Conservation (phyloP, 2,888 invertebrate genomes). For the Lasioglossum malachurum region DNA sequence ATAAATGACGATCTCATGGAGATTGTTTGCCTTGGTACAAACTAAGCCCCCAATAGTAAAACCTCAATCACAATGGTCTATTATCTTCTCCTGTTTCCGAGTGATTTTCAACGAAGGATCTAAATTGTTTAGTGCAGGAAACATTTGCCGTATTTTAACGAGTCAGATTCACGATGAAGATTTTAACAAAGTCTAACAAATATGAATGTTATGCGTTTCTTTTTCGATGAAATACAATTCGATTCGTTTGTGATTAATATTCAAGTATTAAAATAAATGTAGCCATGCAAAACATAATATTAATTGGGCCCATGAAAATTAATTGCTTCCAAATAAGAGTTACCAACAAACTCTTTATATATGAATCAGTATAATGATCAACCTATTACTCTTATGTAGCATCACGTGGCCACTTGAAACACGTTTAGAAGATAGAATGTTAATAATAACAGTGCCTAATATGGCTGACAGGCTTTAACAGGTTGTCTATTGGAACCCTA, state of each 20-base stretch:
- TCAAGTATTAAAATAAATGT: no score
- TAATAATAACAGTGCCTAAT: neutral
- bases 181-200: no score
- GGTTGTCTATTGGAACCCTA: neutral
- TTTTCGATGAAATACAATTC: no score
- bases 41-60: neutral
- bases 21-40: neutral
- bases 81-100: neutral
- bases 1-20: neutral
- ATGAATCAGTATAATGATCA: neutral
- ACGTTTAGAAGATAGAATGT: neutral
- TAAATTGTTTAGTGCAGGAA: neutral
- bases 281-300: no score
- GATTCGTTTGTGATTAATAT: no score
- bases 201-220: no score
- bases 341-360: no score
- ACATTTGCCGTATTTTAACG: neutral
- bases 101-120: neutral
- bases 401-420: neutral
- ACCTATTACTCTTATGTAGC: no score
- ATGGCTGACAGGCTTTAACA: neutral
- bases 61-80: neutral
- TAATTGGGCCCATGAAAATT: neutral
- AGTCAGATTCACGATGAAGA: no score
- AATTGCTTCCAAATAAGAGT: no score